Evolutionary conservation across 2,888 invertebrate species (phyloP).

Genomic region (Zaprionus bogoriensis): DNA sequence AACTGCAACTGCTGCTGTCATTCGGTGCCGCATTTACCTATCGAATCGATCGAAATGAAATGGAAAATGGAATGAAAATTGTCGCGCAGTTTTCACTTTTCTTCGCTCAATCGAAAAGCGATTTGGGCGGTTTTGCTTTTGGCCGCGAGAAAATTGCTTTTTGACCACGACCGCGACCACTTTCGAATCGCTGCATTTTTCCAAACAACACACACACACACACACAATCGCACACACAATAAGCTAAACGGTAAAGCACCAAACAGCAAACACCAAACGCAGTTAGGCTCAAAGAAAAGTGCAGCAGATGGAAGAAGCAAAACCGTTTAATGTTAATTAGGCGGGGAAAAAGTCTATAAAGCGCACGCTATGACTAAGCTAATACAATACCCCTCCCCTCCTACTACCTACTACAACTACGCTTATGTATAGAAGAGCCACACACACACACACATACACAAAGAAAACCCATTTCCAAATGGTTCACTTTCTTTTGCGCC

Average conservation of each 20-base stretch:
- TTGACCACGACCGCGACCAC: conserved; percentile 63
- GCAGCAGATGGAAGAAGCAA: neutral
- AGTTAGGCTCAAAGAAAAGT: conserved; percentile 30
- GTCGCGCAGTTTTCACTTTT: conserved; percentile 73
- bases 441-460: conserved; percentile 13
- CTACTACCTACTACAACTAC: conserved; percentile 1
- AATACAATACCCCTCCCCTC: neutral
- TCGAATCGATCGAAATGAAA: conserved; percentile 58
- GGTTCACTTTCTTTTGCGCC: conserved; percentile 75
- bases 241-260: conserved; percentile 70
- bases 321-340: conserved; percentile 33
- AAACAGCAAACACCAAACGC: conserved; percentile 47
- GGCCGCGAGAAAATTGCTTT: conserved; percentile 34
- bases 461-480: conserved; percentile 53
- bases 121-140: conserved; percentile 33
- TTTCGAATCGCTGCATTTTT: conserved; percentile 74
- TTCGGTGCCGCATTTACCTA: conserved; percentile 33
- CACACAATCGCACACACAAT: conserved; percentile 4
- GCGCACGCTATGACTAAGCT: neutral
- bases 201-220: conserved; percentile 23
- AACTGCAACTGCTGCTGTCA: too few relatives aligned
- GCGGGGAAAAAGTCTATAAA: neutral
- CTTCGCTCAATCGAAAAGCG: conserved; percentile 18
- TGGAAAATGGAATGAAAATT: conserved; percentile 52
- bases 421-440: too few relatives aligned